Evolutionary conservation across 2,113 vertebrate genomes (phyloP), one percentile per base, ranked within the genome.

Genomic region (Hippocampus barbouri): DNA sequence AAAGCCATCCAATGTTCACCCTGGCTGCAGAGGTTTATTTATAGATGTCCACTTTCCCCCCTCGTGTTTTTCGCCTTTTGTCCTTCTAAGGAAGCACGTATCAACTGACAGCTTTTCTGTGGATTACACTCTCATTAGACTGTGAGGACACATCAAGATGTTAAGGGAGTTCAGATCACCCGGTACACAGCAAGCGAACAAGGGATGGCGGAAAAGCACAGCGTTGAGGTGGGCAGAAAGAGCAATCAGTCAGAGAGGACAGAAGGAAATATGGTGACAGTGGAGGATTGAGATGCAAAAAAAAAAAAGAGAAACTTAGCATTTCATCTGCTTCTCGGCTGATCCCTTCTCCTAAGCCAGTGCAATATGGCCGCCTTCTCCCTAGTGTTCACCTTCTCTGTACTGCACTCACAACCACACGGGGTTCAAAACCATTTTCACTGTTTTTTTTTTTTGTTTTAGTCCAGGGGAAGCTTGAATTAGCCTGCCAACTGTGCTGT

Each of bases 81-180:
- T 90, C 87, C 86, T 90, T 89, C 84, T 90, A 89, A 85, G 87
- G 88, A 92, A 80, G 87, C 89, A 90, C 91, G 91, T 92, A 93
- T 92, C 90, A 92, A 91, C 88, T 92, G 91, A 92, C 93, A 93
- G 91, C 91, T 93, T 92, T 93, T 92, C 92, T 92, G 90, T 90
- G 92, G 92, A 92, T 93, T 92, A 92, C 81, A 74, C 86, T 90
- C 89, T 91, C 92, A 90, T 93, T 92, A 92, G 86, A 91, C 85
- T 86, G 86, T 80, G 88, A 92, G 87, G 88, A 92, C 87, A 91
- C 89, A 78, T 88, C 91, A 93, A 93, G 89, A 93, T 93, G 91
- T 91, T 89, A 76, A 82, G 89, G 86, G 89, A 89, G 89, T 90
- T 90, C 89, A 86, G 79, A 90, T 87, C 88, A 87, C 84, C 80